A percentile compares a stretch with the other conserved stretches of the same genome.
These are phyloP conservation scores for Ptilonorhynchus violaceus DNA, from an alignment of 2,113 vertebrate genomes.

Conservation along the genomic window DNA sequence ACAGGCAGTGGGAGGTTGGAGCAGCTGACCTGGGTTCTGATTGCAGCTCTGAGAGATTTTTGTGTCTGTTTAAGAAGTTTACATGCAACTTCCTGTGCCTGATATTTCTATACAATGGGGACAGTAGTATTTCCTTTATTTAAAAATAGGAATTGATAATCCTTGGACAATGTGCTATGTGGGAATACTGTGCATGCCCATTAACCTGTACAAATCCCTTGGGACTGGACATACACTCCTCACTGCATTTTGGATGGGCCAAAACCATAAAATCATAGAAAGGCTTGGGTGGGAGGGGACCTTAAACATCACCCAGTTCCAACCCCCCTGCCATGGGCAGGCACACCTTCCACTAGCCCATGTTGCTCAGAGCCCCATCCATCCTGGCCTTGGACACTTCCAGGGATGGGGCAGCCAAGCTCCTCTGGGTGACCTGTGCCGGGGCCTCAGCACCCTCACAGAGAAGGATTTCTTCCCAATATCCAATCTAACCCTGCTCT, in stretches of 20 bases:
- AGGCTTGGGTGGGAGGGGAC: background rate
- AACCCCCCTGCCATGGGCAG: background rate
- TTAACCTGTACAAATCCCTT: background rate
- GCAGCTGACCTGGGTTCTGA: background rate
- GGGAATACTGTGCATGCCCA: background rate
- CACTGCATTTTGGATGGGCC: background rate
- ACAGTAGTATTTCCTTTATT: background rate
- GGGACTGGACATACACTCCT: background rate
- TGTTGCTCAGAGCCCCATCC: accelerated
- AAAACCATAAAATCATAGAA: background rate
- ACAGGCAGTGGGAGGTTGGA: background rate
- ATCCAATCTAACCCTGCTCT: accelerated
- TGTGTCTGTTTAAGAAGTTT: background rate
- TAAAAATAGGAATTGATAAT: background rate
- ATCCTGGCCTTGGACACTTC: accelerated
- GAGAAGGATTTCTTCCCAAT: accelerated
- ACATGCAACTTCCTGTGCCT: background rate
- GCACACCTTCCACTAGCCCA: background rate
- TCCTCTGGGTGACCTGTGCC: background rate
- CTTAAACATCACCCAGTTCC: background rate
- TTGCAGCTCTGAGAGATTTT: background rate
- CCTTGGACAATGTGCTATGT: background rate
- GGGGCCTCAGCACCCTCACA: background rate
- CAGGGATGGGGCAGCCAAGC: background rate
- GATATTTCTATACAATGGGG: background rate